Conservation (phyloP, 2,797 vertebrate species). For the Alfaro cultratus region DNA sequence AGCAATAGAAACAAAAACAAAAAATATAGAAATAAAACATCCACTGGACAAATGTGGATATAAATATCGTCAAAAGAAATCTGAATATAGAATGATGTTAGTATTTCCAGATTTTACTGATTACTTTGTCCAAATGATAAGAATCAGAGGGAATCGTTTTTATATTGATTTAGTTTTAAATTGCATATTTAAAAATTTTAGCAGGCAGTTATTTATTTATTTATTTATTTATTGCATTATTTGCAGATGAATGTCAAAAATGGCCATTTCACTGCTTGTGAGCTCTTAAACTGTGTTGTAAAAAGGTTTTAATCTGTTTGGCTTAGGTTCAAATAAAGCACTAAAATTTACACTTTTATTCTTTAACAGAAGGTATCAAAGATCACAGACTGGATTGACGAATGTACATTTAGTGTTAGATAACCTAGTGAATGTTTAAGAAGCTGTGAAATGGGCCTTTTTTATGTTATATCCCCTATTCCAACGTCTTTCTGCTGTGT, state of each 20-base stretch:
- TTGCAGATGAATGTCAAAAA: not conserved
- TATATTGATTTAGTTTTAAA: not conserved
- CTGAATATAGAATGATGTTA: not conserved
- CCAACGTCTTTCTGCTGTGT: no score
- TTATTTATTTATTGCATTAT: no score
- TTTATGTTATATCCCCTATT: no score
- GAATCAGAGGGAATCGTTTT: not conserved
- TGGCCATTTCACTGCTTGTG: not conserved
- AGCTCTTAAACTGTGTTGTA: not conserved
- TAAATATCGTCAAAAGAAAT: not conserved
- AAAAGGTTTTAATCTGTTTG: no score
- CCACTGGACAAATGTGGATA: not conserved
- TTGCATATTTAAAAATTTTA: no score
- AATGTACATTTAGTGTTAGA: no score
- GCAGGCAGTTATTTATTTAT: no score
- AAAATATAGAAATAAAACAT: not conserved
- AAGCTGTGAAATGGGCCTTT: no score
- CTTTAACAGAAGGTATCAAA: not conserved
- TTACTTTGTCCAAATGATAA: not conserved
- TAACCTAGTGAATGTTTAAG: no score
- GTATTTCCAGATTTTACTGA: not conserved
- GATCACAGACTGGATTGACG: no score
- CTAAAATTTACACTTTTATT: not conserved
- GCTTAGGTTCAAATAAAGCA: no score
- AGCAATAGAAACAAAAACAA: no score